Percentiles rank a stretch among this genome's conserved stretches.
Conservation (phyloP, 1,140 invertebrate species). For the Eriosoma lanigerum region DNA sequence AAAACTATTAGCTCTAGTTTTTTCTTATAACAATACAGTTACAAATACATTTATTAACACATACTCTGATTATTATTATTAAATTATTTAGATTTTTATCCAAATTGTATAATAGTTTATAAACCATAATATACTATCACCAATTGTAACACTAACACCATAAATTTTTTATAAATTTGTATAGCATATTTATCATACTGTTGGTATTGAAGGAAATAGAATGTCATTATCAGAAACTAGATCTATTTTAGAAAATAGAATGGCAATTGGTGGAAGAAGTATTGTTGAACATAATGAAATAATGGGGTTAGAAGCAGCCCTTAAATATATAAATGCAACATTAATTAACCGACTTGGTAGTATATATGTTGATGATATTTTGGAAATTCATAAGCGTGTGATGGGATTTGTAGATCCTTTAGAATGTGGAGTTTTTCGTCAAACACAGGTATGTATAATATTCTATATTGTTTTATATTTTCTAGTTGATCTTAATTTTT, state of each 20-base stretch:
- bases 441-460: slow-evolving; percentile 71
- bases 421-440: slow-evolving; percentile 79
- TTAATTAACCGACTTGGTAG: slow-evolving; percentile 73
- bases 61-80: too few species aligned
- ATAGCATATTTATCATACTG: slow-evolving; percentile 95
- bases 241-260: slow-evolving; percentile 87
- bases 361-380: slow-evolving; percentile 80
- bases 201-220: slow-evolving; percentile 96
- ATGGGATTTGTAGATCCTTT: slow-evolving; percentile 90
- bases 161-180: slow-evolving; percentile 49
- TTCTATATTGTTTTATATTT: not conserved
- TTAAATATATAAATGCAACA: slow-evolving; percentile 94
- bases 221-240: slow-evolving; percentile 92
- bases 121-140: too few species aligned
- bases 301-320: slow-evolving; percentile 87
- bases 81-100: too few species aligned
- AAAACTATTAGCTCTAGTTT: too few species aligned
- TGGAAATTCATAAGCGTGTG: slow-evolving; percentile 90
- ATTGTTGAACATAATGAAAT: slow-evolving; percentile 97
- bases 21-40: too few species aligned
- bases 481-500: not conserved
- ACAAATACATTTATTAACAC: too few species aligned
- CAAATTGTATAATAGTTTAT: too few species aligned
- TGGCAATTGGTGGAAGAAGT: slow-evolving; percentile 91
- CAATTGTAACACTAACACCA: too few species aligned